Conservation (phyloP, 2,113 vertebrate species). For the Danio rerio region DNA sequence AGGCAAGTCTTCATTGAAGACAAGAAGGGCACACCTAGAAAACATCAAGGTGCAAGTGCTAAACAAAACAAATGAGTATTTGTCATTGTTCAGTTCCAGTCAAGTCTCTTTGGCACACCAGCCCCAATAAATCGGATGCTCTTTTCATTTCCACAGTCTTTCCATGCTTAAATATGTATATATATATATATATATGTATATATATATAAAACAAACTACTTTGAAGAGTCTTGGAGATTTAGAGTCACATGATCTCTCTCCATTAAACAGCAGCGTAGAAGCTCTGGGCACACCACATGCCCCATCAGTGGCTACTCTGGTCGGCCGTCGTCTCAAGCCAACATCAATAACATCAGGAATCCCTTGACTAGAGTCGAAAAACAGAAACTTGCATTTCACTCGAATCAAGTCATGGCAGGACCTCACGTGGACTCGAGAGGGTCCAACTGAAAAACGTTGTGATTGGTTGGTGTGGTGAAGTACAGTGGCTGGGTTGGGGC, state of each 20-base stretch:
- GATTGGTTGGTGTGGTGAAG: constrained; percentile 94
- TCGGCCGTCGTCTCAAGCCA: constrained; percentile 77
- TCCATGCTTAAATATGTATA: constrained; percentile 62
- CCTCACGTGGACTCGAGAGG: constrained; percentile 96
- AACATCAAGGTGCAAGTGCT: constrained; percentile 68
- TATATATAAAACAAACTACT: constrained; percentile 51
- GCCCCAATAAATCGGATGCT: constrained; percentile 59
- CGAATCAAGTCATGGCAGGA: constrained; percentile 37
- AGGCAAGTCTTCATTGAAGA: constrained; percentile 97
- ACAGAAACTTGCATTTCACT: constrained; percentile 67
- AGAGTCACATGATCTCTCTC: constrained; percentile 63
- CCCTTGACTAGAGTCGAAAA: constrained; percentile 71
- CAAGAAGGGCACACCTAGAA: constrained; percentile 66
- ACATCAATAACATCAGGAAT: constrained; percentile 69
- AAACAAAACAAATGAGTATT: constrained; percentile 57
- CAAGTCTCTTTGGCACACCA: constrained; percentile 73
- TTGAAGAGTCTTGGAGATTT: constrained; percentile 63
- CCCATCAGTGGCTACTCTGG: constrained; percentile 66
- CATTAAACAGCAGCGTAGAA: constrained; percentile 71
- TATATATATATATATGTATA: not conserved
- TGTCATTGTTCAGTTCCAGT: constrained; percentile 70
- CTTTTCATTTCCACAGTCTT: constrained; percentile 48
- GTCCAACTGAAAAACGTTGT: constrained; percentile 98
- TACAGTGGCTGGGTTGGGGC: constrained; percentile 81
- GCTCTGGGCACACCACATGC: constrained; percentile 70